Evolutionary conservation across 2,888 invertebrate genomes (phyloP), one percentile per base, ranked within the genome.

Genomic region (Choreutis nemorana): DNA sequence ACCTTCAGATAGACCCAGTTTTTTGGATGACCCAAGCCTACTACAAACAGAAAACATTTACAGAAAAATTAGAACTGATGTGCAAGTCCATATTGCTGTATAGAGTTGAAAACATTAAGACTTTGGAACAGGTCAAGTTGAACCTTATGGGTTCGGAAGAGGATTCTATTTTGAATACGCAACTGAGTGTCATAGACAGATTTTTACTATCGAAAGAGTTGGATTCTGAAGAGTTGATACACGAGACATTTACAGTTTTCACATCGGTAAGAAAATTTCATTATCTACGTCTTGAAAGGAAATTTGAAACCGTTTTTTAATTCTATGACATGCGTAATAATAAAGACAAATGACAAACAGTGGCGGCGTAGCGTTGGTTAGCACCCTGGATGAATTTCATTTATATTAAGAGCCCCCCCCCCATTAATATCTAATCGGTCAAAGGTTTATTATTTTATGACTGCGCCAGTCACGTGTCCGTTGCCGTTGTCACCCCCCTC

Each of bases 221-320:
- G 8, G 32, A 23, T 11, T 24, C 29, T 2, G 26, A 37, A 2
- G 37, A 39, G 27, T 11, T 37, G 4, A 7, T 33, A 5, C 26
- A 33, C 3, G 35, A 35, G 27, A 25, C 31, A 14, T 39, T 34
- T 29, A 37, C 39, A 5, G 12, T 37, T 3, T 39, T 37, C 11
- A 37, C 37, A 14, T 29, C 37, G 2, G 39, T 39, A 30, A 18
- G 37, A n/a, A n/a, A n/a, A n/a, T n/a, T n/a, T n/a, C n/a, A n/a
- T n/a, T n/a, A n/a, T n/a, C n/a, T n/a, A n/a, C n/a, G n/a, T n/a
- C n/a, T n/a, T n/a, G n/a, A n/a, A n/a, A n/a, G n/a, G n/a, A n/a
- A n/a, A n/a, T n/a, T n/a, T n/a, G n/a, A n/a, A n/a, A n/a, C n/a
- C n/a, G n/a, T n/a, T n/a, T n/a, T n/a, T n/a, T n/a, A n/a, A n/a